Percentiles rank a stretch among this genome's conserved stretches.
These are phyloP conservation scores for Gymnarchus niloticus DNA, from an alignment of 2,113 vertebrate genomes.

Conservation along the genomic window DNA sequence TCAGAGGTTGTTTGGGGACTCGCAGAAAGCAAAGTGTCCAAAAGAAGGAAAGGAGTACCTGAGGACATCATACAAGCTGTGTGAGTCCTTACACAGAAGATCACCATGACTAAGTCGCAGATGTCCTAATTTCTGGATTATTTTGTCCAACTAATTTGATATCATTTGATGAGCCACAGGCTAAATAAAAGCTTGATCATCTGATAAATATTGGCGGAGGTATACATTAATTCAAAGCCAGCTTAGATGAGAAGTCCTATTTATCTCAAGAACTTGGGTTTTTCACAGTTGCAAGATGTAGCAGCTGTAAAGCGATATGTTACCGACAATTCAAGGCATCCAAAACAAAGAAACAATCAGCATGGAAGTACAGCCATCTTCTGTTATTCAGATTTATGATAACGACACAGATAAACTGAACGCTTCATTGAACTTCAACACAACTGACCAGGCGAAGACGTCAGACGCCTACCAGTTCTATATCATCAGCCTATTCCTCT, in stretches of 20 bases:
- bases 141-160: constrained; percentile 17
- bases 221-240: constrained; percentile 38
- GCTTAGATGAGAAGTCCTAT: constrained; percentile 49
- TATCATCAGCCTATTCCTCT: constrained; percentile 81
- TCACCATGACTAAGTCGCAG: constrained; percentile 40
- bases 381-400: constrained; percentile 55
- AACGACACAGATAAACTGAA: constrained; percentile 65
- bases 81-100: constrained; percentile 35
- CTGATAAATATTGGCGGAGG: constrained; percentile 30
- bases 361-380: constrained; percentile 67
- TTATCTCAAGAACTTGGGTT: constrained; percentile 38
- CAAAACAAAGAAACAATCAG: constrained; percentile 43
- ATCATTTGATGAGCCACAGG: constrained; percentile 35
- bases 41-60: constrained; percentile 42
- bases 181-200: constrained; percentile 35
- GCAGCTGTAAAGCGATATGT: constrained; percentile 34
- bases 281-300: constrained; percentile 53
- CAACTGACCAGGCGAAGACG: constrained; percentile 55
- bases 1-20: constrained; percentile 37
- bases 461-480: constrained; percentile 73
- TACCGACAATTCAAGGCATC: constrained; percentile 41
- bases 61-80: constrained; percentile 40
- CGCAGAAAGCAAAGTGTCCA: constrained; percentile 48
- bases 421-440: constrained; percentile 57
- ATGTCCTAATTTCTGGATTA: constrained; percentile 31